These are phyloP conservation scores for Odontothrips loti DNA, from an alignment of 2,888 invertebrate genomes.

Conservation along the genomic window DNA sequence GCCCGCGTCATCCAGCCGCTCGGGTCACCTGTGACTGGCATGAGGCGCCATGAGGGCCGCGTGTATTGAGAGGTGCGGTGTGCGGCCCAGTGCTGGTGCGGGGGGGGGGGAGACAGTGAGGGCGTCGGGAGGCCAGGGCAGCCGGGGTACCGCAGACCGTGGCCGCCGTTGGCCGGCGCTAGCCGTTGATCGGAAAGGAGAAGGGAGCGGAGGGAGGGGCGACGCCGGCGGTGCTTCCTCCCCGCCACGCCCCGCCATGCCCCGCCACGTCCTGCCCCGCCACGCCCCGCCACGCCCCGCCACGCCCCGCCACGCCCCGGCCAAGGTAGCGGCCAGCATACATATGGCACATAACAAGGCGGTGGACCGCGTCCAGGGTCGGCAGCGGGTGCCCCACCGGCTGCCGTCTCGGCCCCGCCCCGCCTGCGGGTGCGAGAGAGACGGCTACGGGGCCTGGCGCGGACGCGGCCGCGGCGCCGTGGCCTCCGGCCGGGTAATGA, in stretches of 20 bases:
- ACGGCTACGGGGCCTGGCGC: background rate
- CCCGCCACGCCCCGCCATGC: too few relatives aligned
- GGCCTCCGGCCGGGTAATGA: background rate
- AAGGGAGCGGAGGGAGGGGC: background rate
- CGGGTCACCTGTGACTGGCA: too few relatives aligned
- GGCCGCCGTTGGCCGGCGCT: background rate
- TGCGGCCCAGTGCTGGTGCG: too few relatives aligned
- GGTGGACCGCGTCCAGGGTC: too few relatives aligned
- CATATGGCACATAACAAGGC: constrained; percentile 8
- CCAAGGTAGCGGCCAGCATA: constrained; percentile 11
- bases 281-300: background rate
- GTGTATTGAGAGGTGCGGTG: too few relatives aligned
- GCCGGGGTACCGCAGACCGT: too few relatives aligned
- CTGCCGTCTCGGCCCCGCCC: background rate
- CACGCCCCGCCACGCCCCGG: background rate
- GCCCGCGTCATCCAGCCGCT: too few relatives aligned
- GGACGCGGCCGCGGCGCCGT: background rate
- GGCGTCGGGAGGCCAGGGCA: too few relatives aligned
- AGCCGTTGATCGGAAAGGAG: background rate
- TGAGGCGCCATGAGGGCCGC: too few relatives aligned
- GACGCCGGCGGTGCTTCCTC: too few relatives aligned
- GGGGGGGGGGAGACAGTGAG: too few relatives aligned
- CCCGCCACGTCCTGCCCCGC: background rate
- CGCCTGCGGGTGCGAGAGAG: background rate
- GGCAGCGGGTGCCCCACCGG: background rate